These are phyloP conservation scores for Dallia pectoralis DNA, from an alignment of 2,797 vertebrate genomes.

Conservation along the genomic window DNA sequence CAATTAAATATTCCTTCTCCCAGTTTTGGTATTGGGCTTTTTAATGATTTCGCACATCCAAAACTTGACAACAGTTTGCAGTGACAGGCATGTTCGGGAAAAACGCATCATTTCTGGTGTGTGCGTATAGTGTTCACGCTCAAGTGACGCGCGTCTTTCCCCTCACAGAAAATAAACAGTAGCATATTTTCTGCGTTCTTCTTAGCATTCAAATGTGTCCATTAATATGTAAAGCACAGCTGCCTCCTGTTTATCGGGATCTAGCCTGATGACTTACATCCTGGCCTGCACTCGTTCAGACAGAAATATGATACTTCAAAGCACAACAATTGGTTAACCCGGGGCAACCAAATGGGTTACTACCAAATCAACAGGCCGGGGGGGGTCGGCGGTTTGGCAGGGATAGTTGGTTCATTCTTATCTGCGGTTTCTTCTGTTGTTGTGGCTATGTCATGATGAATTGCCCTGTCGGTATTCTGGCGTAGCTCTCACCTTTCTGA, in stretches of 20 bases:
- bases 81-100: background rate
- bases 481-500: background rate
- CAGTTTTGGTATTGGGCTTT: background rate
- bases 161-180: background rate
- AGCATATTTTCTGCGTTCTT: background rate
- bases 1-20: background rate
- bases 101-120: background rate
- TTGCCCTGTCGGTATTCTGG: background rate
- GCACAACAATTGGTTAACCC: conserved; percentile 3
- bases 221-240: conserved; percentile 36
- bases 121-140: conserved; percentile 16
- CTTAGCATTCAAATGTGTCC: conserved; percentile 20
- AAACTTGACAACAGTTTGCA: background rate
- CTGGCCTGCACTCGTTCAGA: conserved; percentile 24
- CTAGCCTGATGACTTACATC: conserved; percentile 26
- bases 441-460: background rate
- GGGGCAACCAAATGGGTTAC: background rate
- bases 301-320: conserved; percentile 6
- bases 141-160: conserved; percentile 11
- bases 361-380: background rate
- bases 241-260: conserved; percentile 34
- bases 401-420: background rate
- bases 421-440: background rate
- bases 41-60: background rate
- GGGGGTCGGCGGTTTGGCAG: background rate